These are phyloP conservation scores for Chloroclystis v-ata DNA, from an alignment of 2,888 invertebrate genomes.

Conservation along the genomic window DNA sequence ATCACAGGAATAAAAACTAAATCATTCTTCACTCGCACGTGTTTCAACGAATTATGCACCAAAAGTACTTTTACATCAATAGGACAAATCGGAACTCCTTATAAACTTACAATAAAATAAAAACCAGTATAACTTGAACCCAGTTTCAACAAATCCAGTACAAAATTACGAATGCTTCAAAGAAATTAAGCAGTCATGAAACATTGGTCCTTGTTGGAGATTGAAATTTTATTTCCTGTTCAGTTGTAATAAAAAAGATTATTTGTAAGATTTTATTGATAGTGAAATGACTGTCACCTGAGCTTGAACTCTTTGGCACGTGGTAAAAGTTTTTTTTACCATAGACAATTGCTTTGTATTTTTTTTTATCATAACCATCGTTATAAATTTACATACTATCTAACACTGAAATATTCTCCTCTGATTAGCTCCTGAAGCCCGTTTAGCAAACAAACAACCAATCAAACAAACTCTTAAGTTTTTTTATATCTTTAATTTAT, in stretches of 20 bases:
- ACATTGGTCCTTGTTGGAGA: background rate
- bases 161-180: background rate
- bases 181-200: background rate
- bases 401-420: too few relatives aligned
- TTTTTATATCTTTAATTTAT: too few relatives aligned
- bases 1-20: constrained; percentile 27
- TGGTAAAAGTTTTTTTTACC: too few relatives aligned
- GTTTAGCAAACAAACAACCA: too few relatives aligned
- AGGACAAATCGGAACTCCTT: constrained; percentile 45
- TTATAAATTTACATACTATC: too few relatives aligned
- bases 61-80: constrained; percentile 38
- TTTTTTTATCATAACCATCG: too few relatives aligned
- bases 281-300: background rate
- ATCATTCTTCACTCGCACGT: constrained; percentile 42
- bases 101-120: constrained; percentile 20
- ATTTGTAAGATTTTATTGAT: background rate
- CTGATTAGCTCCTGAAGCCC: too few relatives aligned
- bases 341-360: too few relatives aligned
- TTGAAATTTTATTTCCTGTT: background rate
- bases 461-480: too few relatives aligned
- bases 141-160: constrained; percentile 5
- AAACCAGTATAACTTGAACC: constrained; percentile 21
- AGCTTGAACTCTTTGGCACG: background rate
- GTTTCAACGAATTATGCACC: constrained; percentile 41
- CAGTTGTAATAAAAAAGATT: too few relatives aligned